Evolutionary conservation across 2,113 vertebrate species (phyloP), one percentile per base, ranked within the genome.

Genomic region (Eublepharis macularius): DNA sequence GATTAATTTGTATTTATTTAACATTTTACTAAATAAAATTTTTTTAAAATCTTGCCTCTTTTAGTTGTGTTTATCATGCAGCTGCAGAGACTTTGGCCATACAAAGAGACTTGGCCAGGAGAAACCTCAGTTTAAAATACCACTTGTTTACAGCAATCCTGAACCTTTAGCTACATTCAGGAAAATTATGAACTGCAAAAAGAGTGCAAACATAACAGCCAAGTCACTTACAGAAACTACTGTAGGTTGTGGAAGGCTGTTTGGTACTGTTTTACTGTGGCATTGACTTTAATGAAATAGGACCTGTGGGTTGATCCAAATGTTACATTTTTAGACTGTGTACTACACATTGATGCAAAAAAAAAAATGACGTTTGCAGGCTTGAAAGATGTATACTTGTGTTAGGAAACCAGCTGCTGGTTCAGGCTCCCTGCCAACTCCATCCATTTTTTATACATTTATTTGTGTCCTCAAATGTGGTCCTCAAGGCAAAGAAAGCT

Each of bases 1-100:
- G 98, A 99, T 98, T 98, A 98, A 98, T 99, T 99, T 99, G 98
- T 99, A 99, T 99, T 99, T 99, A 99, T 99, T 98, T 98, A 98
- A 98, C 98, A 98, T 98, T 99, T 99, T 99, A 98, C 98, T 99
- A 98, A 98, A 99, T 99, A 99, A 99, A 99, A 96, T 97, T 93
- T 97, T 97, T 93, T 97, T 97, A 96, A 99, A 99, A 95, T 60
- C 60, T 90, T 11, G 94, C 94, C 84, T 60, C 94, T 86, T 63
- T 91, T 89, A 91, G 86, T 95, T 90, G 81, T 96, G 45, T 95
- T 92, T 93, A 85, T 69, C 76, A 88, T 89, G 88, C 4, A 12
- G 32, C 32, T 34, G 39, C 63, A 80, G 93, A 79, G 91, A 65
- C 77, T 17, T 32, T 13, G 7, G 7, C n/a, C 11, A 4, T 49